phyloP scores from a whole-genome alignment of 2,797 vertebrate species.

The Onychomys arenicola region DNA sequence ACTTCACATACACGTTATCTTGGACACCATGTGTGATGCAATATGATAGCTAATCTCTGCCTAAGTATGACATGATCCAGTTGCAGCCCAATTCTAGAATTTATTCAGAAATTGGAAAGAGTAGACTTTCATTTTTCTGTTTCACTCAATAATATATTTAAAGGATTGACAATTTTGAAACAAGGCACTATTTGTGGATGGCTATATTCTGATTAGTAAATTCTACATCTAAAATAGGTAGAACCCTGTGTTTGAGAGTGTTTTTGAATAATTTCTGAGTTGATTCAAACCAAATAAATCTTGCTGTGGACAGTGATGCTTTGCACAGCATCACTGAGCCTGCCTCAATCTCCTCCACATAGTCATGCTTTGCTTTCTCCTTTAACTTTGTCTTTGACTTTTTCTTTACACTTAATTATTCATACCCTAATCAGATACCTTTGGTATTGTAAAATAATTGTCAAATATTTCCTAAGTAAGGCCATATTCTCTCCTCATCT shows the following conservation, averaged over 20 bases:
- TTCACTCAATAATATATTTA: not conserved
- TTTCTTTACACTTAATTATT: not conserved
- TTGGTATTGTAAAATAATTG: not conserved
- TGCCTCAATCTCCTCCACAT: not conserved
- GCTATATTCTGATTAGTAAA: not conserved
- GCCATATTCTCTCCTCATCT: not conserved
- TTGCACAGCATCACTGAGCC: accelerated
- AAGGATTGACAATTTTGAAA: constrained; percentile 7
- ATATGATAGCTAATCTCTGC: not conserved
- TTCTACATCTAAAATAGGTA: not conserved
- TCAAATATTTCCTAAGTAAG: not conserved
- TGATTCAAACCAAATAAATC: not conserved
- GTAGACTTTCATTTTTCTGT: not conserved
- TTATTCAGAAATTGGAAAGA: not conserved
- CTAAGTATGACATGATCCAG: not conserved
- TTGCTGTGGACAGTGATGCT: not conserved
- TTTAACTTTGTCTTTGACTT: not conserved
- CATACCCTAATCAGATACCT: not conserved
- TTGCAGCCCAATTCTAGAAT: not conserved
- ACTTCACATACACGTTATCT: not conserved
- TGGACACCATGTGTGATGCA: not conserved
- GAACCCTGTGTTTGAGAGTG: not conserved
- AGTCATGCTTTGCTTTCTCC: not conserved
- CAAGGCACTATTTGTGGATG: not conserved
- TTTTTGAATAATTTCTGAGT: not conserved